Evolutionary conservation across 1,140 invertebrate species (phyloP).

Genomic region (Brachionus angularis): DNA sequence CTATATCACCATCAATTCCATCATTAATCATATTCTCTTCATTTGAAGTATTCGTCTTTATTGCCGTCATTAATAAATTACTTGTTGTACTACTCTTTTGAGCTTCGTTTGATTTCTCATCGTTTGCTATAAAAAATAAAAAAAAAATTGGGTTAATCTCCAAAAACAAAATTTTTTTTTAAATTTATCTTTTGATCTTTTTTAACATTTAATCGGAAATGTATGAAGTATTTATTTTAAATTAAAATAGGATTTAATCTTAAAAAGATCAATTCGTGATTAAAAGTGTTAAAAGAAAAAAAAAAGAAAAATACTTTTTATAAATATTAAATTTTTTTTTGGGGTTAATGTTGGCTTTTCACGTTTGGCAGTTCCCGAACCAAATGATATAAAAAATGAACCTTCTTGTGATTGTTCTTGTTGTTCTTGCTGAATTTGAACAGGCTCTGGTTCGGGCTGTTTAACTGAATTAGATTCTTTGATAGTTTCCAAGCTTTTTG

Average conservation of each 20-base stretch:
- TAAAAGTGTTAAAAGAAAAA: not conserved
- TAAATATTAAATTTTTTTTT: constrained; percentile 36
- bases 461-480: not conserved
- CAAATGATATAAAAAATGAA: constrained; percentile 34
- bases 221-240: not conserved
- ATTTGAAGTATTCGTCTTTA: not conserved
- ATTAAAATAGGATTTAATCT: not conserved
- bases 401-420: not conserved
- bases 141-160: no score
- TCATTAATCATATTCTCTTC: not conserved
- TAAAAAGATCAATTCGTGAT: not conserved
- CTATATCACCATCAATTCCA: constrained; percentile 4
- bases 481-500: not conserved
- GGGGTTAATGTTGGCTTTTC: constrained; percentile 12
- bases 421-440: not conserved
- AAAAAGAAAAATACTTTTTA: constrained; percentile 8
- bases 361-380: constrained; percentile 26
- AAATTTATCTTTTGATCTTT: not conserved
- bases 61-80: constrained; percentile 39
- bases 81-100: not conserved
- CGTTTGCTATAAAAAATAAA: constrained; percentile 27
- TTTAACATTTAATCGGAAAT: not conserved
- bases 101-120: constrained; percentile 6
- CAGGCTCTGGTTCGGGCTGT: not conserved
- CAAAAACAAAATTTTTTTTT: no score